Base-by-base conservation (phyloP, 2,797 vertebrate species). In the Alca torda region DNA sequence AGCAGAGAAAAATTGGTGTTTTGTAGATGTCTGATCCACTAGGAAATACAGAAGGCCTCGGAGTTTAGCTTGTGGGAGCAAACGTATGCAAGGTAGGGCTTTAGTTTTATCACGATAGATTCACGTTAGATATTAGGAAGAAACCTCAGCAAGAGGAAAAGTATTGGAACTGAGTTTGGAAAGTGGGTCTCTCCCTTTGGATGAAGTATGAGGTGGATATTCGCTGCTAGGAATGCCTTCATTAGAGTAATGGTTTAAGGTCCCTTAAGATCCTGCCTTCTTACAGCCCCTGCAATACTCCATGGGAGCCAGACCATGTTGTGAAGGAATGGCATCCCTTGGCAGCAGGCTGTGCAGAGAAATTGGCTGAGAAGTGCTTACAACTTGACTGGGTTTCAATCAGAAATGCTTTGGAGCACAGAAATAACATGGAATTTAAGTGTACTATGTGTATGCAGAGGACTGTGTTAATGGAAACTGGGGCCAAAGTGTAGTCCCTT, bases 401-500 rank as follows among this genome's bases (percentile, higher is more conserved):
- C 67, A 30, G 67, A 26, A 41, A 1, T 45, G 28, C 25, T 78
- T 31, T n/a, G 21, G 46, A 33, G 30, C 31, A 2, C 25, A 21
- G 74, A 16, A 75, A 43, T 11, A 37, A 24, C 0, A 0, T 5
- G 48, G 37, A 65, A 46, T 90, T 53, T 8, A 46, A 33, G 35
- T 5, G 20, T 33, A 3, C 28, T 16, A 0, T 17, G 21, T 13
- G 4, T 25, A 0, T 4, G 64, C 5, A 11, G 39, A 80, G 0
- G 3, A 20, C 4, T 21, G 4, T 37, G 20, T 9, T 65, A 35
- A 35, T 45, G 41, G 64, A 74, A 4, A 1, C 39, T 30, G 61
- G 11, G 14, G 5, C 28, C 23, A 54, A 39, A 30, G 39, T 0
- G 2, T 16, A 14, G 16, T 8, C 48, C 13, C 24, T 45, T 56